phyloP scores from a whole-genome alignment of 2,113 vertebrate genomes.

The Junco hyemalis region DNA sequence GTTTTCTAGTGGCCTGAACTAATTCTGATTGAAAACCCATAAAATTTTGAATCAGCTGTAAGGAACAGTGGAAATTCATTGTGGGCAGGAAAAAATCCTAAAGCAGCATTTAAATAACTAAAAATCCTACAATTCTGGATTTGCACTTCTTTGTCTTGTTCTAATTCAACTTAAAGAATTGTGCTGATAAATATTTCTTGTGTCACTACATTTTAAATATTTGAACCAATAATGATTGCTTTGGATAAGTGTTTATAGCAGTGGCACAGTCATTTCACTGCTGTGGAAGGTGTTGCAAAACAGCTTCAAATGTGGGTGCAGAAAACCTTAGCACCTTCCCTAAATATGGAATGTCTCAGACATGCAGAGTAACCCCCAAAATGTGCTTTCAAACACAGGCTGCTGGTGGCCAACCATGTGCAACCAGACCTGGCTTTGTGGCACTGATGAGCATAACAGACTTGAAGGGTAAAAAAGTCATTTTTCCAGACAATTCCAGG shows the following conservation, averaged over 20 bases:
- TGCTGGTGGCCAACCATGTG: background rate
- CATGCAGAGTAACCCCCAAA: background rate
- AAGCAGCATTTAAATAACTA: background rate
- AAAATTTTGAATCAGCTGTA: background rate
- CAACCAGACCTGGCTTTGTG: background rate
- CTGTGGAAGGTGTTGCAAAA: background rate
- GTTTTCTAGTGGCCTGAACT: slow-evolving; percentile 22
- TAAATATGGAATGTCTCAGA: background rate
- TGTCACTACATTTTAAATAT: background rate
- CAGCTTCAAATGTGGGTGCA: background rate
- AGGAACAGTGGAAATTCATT: background rate
- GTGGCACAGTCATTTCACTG: background rate
- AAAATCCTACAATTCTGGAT: background rate
- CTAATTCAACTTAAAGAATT: background rate
- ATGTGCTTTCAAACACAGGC: background rate
- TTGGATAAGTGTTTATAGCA: background rate
- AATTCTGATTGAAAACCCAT: background rate
- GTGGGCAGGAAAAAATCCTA: background rate
- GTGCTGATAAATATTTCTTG: background rate
- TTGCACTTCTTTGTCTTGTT: background rate
- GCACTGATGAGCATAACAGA: background rate
- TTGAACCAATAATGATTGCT: background rate
- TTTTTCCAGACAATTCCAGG: background rate
- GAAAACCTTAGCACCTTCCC: background rate
- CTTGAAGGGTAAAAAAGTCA: background rate